These are phyloP conservation scores for Halcyon malimbica DNA, from an alignment of 2,113 vertebrate genomes.

Conservation along the genomic window DNA sequence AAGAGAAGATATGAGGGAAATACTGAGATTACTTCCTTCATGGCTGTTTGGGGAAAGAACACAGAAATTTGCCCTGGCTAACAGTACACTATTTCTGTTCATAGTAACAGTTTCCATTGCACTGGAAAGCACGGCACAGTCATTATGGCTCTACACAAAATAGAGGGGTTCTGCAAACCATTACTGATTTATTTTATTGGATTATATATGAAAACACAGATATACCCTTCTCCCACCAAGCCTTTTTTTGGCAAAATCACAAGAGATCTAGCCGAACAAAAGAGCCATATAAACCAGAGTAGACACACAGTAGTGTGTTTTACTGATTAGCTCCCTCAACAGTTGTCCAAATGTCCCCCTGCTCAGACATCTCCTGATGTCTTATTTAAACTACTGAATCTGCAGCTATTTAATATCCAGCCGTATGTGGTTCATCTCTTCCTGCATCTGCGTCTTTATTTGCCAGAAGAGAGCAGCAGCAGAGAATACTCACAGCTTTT, in stretches of 20 bases:
- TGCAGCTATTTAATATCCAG: not conserved
- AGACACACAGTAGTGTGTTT: not conserved
- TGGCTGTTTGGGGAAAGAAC: not conserved
- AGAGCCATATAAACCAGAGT: not conserved
- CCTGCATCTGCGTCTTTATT: not conserved
- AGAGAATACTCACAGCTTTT: conserved; percentile 91
- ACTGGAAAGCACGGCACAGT: not conserved
- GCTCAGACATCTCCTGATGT: not conserved
- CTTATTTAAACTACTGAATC: not conserved
- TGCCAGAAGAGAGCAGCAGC: not conserved
- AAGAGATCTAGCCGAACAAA: not conserved
- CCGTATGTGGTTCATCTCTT: not conserved
- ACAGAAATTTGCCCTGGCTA: not conserved
- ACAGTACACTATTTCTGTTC: not conserved
- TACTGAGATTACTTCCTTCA: not conserved
- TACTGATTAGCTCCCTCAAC: not conserved
- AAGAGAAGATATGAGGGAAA: not conserved
- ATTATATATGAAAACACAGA: conserved; percentile 26
- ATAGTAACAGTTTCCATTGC: not conserved
- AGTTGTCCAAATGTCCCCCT: not conserved
- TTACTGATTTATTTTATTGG: not conserved
- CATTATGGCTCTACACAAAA: not conserved
- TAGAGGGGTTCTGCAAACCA: not conserved
- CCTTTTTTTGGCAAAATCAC: not conserved
- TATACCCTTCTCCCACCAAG: not conserved